A percentile compares a stretch with the other conserved stretches of the same genome.
phyloP scores from a whole-genome alignment of 2,888 invertebrate genomes.

The Camponotus fellah region DNA sequence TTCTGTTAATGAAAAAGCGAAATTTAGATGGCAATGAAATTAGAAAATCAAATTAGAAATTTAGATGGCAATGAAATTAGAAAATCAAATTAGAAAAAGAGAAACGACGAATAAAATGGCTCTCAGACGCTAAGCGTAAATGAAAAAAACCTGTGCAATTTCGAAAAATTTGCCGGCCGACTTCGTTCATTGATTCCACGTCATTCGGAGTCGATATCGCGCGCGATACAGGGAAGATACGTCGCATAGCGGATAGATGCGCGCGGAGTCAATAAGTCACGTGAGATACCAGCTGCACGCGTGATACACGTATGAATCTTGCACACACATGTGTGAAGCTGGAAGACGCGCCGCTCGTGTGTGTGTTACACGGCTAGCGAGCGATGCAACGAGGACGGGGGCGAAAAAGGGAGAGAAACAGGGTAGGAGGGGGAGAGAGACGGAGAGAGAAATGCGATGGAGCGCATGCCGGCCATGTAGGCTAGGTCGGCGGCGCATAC shows the following conservation, averaged over 20 bases:
- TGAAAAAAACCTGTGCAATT: background rate
- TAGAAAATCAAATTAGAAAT: too few relatives aligned
- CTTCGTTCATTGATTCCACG: conserved; percentile 65
- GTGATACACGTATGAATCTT: background rate
- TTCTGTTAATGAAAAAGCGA: too few relatives aligned
- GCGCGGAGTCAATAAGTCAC: conserved; percentile 82
- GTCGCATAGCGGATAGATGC: conserved; percentile 64
- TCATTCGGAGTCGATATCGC: conserved; percentile 69
- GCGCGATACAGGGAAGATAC: conserved; percentile 60
- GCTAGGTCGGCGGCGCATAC: conserved; percentile 80
- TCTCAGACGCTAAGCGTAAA: background rate
- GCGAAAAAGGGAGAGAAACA: conserved; percentile 9
- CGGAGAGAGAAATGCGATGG: conserved; percentile 55
- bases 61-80: too few relatives aligned
- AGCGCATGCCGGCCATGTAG: conserved; percentile 81
- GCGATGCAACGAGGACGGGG: conserved; percentile 9
- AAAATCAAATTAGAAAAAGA: background rate
- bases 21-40: too few relatives aligned
- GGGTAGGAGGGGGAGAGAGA: conserved; percentile 42
- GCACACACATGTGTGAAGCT: background rate
- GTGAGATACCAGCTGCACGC: conserved; percentile 72
- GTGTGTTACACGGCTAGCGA: conserved; percentile 6
- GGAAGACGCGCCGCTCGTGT: conserved; percentile 12
- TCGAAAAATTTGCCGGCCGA: background rate
- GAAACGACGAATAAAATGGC: background rate